Percentiles rank a stretch among this genome's conserved stretches.
Conservation (phyloP, 2,888 invertebrate species). For the Pristionchus entomophagus region DNA sequence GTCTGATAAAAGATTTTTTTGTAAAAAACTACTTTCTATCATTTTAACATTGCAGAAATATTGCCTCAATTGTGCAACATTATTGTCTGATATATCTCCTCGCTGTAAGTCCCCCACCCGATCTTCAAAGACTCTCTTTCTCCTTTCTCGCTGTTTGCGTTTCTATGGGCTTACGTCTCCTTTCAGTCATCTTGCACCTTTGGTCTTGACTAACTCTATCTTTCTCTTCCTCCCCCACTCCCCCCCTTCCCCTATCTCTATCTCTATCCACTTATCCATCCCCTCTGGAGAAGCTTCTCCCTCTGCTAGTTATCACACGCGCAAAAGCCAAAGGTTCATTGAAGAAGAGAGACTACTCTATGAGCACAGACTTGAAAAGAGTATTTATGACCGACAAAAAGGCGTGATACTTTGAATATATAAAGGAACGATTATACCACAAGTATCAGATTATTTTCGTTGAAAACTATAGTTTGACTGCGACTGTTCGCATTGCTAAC, state of each 20-base stretch:
- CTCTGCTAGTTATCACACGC: background rate
- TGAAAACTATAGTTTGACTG: no score
- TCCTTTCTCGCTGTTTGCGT: slow-evolving; percentile 40
- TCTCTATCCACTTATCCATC: no score
- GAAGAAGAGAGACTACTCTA: background rate
- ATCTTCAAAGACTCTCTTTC: slow-evolving; percentile 19
- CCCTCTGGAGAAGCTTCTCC: slow-evolving; percentile 4
- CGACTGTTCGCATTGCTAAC: no score
- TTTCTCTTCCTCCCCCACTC: background rate
- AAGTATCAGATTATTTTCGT: no score
- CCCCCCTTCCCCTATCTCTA: background rate
- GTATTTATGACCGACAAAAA: no score
- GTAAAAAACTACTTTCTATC: no score
- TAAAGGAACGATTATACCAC: no score
- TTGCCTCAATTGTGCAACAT: background rate
- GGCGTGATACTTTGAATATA: no score
- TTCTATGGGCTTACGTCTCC: background rate
- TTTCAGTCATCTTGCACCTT: slow-evolving; percentile 3
- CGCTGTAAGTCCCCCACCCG: background rate
- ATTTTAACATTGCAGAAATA: no score
- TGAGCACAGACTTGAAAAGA: no score
- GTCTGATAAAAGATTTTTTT: background rate
- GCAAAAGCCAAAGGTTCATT: background rate
- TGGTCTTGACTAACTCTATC: background rate
- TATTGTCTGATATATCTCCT: background rate